Base-by-base conservation (phyloP, 2,888 invertebrate genomes). In the Parnassius smintheus region DNA sequence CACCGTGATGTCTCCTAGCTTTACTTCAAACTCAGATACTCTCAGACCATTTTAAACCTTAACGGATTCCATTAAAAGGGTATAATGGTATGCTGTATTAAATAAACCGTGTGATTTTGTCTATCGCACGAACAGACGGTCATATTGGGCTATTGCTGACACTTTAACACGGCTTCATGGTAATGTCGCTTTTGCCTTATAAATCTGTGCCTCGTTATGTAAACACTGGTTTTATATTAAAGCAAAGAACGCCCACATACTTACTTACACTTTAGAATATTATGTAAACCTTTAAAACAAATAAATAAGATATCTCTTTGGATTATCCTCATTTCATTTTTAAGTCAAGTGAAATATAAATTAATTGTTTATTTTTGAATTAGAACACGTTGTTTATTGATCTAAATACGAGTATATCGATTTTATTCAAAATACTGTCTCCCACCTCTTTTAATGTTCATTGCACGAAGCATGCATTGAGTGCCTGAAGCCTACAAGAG, bases 141-240 rank as follows among this genome's bases (percentile, higher is more conserved):
- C 63, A 59, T 63, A 59, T 63, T 63, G 59, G 63, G 50, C 63
- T 63, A 63, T 59, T 59, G 63, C 55, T 63, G 59, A 63, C 63
- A 63, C 63, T 51, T 62, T 51, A 62, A 62, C 62, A 58, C 62
- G 42, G 54, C 53, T 44, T n/a, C 62, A 59, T 56, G 63, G 63
- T 59, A 63, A 63, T 63, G 46, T 55, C 55, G 45, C 18, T 42
- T 18, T 63, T 59, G 46, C 50, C 56, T 63, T 63, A 63, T 63
- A 63, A 63, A 63, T 63, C 63, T 56, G 49, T 48, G 35, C n/a
- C 51, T 63, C 50, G 54, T 62, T 58, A 55, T 63, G 63, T 63
- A 59, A 59, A 56, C 62, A 62, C 42, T 18, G 42, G 41, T 63
- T 56, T 58, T 58, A 54, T 62, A 25, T 48, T 48, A 49, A 13